Evolutionary conservation across 2,113 vertebrate species (phyloP).

Genomic region (Pelodiscus sinensis): DNA sequence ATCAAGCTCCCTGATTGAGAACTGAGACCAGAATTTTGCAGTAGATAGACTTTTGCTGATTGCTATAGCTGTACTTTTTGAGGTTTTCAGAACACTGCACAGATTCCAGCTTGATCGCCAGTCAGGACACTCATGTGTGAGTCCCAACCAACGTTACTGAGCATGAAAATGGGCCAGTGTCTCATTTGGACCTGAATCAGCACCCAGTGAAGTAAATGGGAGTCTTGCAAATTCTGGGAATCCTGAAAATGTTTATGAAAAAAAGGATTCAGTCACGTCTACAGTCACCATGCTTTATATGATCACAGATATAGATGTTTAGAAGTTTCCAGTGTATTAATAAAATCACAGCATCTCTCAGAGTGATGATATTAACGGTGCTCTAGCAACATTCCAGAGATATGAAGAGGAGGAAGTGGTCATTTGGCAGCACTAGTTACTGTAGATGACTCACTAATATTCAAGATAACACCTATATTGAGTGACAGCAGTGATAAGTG

Average conservation of each 20-base stretch:
- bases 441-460: slow-evolving; percentile 14
- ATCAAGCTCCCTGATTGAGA: neutral
- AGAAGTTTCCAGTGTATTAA: neutral
- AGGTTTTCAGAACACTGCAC: neutral
- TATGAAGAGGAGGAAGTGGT: neutral
- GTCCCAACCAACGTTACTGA: neutral
- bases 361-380: neutral
- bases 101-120: neutral
- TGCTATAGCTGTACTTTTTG: neutral
- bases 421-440: neutral
- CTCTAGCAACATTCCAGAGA: neutral
- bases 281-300: neutral
- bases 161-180: neutral
- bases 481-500: neutral
- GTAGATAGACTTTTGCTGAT: neutral
- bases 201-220: neutral
- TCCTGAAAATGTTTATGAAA: neutral
- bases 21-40: neutral
- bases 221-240: neutral
- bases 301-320: neutral
- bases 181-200: neutral
- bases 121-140: neutral
- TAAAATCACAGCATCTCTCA: neutral
- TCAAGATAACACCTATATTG: neutral
- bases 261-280: neutral